Evolutionary conservation across 2,797 vertebrate genomes (phyloP).

Genomic region (Lacerta bilineata): DNA sequence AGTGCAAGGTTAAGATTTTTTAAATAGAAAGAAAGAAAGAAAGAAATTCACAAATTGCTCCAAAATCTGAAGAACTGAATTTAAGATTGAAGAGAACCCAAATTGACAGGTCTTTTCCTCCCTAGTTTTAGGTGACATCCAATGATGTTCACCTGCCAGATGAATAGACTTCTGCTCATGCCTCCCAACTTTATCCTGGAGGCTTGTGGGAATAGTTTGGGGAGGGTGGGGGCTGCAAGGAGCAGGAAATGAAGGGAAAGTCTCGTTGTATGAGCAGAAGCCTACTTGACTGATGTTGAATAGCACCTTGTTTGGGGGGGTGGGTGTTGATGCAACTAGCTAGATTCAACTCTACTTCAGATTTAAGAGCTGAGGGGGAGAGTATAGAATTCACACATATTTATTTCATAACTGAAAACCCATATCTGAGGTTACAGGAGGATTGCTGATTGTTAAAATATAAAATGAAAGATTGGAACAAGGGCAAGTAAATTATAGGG

Average conservation of each 20-base stretch:
- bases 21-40: too few relatives aligned
- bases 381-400: neutral
- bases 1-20: too few relatives aligned
- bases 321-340: neutral
- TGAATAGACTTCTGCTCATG: neutral
- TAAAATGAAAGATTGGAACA: slow-evolving; percentile 38
- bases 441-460: slow-evolving; percentile 29
- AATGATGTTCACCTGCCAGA: neutral
- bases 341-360: slow-evolving; percentile 19
- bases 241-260: neutral
- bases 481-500: slow-evolving; percentile 49
- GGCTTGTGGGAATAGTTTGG: neutral
- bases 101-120: too few relatives aligned
- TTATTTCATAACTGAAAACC: slow-evolving; percentile 34
- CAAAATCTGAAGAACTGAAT: too few relatives aligned
- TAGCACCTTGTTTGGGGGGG: neutral
- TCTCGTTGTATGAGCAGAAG: too few relatives aligned
- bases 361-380: slow-evolving; percentile 13
- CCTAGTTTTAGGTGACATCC: neutral
- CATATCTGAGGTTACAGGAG: slow-evolving; percentile 27
- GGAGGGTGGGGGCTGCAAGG: neutral
- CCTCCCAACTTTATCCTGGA: neutral
- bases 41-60: too few relatives aligned
- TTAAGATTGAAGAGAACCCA: too few relatives aligned
- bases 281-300: neutral